phyloP scores from a whole-genome alignment of 2,797 vertebrate species.

The Acomys russatus region DNA sequence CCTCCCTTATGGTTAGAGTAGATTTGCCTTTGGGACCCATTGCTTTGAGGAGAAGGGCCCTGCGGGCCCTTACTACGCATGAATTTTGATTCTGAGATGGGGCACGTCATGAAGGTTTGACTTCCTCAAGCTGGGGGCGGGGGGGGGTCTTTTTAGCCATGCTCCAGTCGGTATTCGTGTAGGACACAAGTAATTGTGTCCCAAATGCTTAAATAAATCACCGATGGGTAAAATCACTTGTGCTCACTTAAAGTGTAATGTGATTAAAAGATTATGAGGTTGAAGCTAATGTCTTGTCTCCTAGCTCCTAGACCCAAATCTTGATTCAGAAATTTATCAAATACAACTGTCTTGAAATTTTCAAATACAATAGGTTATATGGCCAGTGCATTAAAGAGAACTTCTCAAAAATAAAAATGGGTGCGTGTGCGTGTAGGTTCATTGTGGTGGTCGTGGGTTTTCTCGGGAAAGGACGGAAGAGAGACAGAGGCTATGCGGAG shows the following conservation, averaged over 20 bases:
- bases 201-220: constrained; percentile 91
- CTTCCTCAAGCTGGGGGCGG: constrained; percentile 69
- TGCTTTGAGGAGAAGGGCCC: constrained; percentile 69
- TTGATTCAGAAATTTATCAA: constrained; percentile 89
- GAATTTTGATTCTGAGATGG: constrained; percentile 70
- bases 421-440: background rate
- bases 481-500: constrained; percentile 74
- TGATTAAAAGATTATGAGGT: constrained; percentile 92
- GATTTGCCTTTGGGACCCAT: constrained; percentile 53
- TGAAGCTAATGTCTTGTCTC: constrained; percentile 90
- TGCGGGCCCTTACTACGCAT: constrained; percentile 65
- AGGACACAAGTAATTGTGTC: constrained; percentile 88
- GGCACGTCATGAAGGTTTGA: constrained; percentile 12
- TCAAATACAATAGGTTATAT: constrained; percentile 79
- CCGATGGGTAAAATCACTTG: constrained; percentile 92
- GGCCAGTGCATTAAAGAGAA: constrained; percentile 69
- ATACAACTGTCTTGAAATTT: constrained; percentile 86
- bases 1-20: constrained; percentile 36
- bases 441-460: background rate
- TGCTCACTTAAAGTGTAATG: constrained; percentile 91
- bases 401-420: constrained; percentile 46
- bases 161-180: constrained; percentile 81
- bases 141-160: constrained; percentile 77
- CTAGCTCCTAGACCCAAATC: constrained; percentile 88
- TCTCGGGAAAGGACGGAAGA: constrained; percentile 66